Evolutionary conservation across 2,888 invertebrate genomes (phyloP).

Genomic region (Conistra vaccinii): DNA sequence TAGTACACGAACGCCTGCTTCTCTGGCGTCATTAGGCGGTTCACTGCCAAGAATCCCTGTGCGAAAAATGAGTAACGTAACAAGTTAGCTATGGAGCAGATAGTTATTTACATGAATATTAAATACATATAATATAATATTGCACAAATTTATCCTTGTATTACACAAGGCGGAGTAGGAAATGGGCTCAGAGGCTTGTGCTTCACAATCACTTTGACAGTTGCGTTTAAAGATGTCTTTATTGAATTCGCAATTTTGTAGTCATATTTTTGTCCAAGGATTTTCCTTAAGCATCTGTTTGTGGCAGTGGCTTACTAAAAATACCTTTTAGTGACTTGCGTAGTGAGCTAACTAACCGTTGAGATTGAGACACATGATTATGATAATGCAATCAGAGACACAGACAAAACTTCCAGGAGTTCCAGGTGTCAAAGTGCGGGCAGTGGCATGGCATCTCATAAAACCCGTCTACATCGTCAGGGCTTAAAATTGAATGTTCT

Average conservation of each 20-base stretch:
- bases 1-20: constrained; percentile 34
- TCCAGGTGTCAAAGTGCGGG: neutral
- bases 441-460: neutral
- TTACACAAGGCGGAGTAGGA: constrained; percentile 17
- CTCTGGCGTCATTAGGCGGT: constrained; percentile 64
- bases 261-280: neutral
- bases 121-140: constrained; percentile 16
- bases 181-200: neutral
- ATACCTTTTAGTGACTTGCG: neutral
- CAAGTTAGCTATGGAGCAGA: constrained; percentile 35
- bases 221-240: constrained; percentile 12
- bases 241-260: constrained; percentile 16
- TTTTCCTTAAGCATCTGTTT: neutral
- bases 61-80: constrained; percentile 54
- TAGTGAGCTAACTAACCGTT: neutral
- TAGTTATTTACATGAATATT: constrained; percentile 47
- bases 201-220: constrained; percentile 1
- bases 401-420: neutral
- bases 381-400: neutral
- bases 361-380: neutral
- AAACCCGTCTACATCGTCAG: constrained; percentile 14
- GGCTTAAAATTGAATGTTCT: constrained; percentile 45
- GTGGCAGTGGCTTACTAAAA: neutral
- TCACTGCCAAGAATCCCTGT: constrained; percentile 70
- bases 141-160: constrained; percentile 16